These are phyloP conservation scores for Thaumetopoea pityocampa DNA, from an alignment of 1,140 invertebrate genomes.

Conservation along the genomic window DNA sequence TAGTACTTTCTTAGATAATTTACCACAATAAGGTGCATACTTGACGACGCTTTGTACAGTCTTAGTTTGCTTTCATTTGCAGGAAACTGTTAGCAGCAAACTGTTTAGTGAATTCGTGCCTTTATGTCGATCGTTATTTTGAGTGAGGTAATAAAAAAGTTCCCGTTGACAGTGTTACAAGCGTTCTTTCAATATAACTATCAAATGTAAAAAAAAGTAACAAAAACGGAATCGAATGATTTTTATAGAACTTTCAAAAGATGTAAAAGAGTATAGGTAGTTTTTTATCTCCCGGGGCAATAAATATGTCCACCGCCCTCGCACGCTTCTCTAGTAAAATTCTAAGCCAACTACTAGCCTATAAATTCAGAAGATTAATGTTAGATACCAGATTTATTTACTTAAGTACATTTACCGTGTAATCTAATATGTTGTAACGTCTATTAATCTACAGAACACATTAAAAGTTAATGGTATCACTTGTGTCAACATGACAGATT, in stretches of 20 bases:
- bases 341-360: constrained; percentile 47
- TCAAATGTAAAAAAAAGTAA: constrained; percentile 20
- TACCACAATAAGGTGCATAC: no score
- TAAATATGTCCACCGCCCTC: constrained; percentile 65
- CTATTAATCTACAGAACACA: constrained; percentile 63
- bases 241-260: constrained; percentile 36
- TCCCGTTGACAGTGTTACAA: constrained; percentile 32
- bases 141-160: constrained; percentile 10
- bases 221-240: constrained; percentile 31
- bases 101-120: no score
- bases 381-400: constrained; percentile 65
- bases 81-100: no score
- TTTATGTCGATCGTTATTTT: constrained; percentile 13
- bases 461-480: constrained; percentile 34
- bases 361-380: constrained; percentile 70
- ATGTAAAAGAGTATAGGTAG: constrained; percentile 40
- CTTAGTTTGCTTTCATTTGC: no score
- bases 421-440: constrained; percentile 56
- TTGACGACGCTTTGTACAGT: no score
- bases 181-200: constrained; percentile 34
- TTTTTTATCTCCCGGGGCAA: constrained; percentile 55
- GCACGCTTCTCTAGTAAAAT: constrained; percentile 37
- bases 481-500: constrained; percentile 24
- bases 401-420: constrained; percentile 56
- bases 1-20: no score